A percentile compares a stretch with the other conserved stretches of the same genome.
These are phyloP conservation scores for Aproaerema taeniolella DNA, from an alignment of 2,888 invertebrate genomes.

Conservation along the genomic window DNA sequence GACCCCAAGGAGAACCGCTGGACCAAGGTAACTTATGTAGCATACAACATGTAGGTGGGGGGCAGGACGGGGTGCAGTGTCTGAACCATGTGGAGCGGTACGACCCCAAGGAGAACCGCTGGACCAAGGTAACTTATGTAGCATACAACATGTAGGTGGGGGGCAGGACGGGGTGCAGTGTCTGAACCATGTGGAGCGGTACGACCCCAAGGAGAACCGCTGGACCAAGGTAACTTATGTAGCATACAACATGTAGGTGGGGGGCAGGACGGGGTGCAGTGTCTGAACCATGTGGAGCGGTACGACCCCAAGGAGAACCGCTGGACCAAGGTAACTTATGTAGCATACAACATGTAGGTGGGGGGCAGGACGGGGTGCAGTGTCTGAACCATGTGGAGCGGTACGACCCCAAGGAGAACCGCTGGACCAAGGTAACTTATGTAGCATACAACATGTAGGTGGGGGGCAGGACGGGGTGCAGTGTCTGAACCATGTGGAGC, in stretches of 20 bases:
- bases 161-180: neutral
- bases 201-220: neutral
- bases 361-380: neutral
- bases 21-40: neutral
- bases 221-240: neutral
- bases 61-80: neutral
- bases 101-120: neutral
- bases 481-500: neutral
- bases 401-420: neutral
- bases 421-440: constrained; percentile 3
- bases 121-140: neutral
- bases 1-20: neutral
- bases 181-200: neutral
- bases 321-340: neutral
- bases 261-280: neutral
- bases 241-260: too few species aligned
- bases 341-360: too few species aligned
- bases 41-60: too few species aligned
- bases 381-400: neutral
- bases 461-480: neutral
- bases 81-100: neutral
- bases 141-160: too few species aligned
- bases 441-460: too few species aligned
- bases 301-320: neutral
- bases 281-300: neutral